Evolutionary conservation across 2,888 invertebrate species (phyloP).

Genomic region (Chalcis sispes): DNA sequence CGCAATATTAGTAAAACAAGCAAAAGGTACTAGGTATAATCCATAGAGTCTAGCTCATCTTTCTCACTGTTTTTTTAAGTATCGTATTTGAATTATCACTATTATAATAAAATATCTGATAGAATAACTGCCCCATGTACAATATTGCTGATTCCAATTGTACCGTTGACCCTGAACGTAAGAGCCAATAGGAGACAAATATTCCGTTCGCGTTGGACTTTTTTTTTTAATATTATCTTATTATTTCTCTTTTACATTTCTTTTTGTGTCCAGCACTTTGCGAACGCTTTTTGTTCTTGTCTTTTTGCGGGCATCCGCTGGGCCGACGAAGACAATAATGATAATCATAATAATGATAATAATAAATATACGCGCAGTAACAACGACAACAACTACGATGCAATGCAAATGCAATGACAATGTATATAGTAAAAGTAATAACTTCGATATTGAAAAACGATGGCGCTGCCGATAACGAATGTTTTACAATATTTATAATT

Average conservation of each 20-base stretch:
- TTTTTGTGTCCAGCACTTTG: slow-evolving; percentile 4
- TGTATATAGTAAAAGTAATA: slow-evolving; percentile 43
- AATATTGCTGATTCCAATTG: slow-evolving; percentile 62
- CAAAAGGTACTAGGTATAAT: slow-evolving; percentile 62
- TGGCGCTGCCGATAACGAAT: slow-evolving; percentile 23
- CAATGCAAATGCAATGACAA: slow-evolving; percentile 38
- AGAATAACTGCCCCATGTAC: slow-evolving; percentile 64
- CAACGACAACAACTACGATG: slow-evolving; percentile 51
- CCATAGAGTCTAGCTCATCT: slow-evolving; percentile 62
- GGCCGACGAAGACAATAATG: slow-evolving; percentile 47
- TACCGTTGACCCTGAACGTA: slow-evolving; percentile 57
- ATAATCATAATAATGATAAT: slow-evolving; percentile 31
- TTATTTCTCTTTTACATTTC: slow-evolving; percentile 14
- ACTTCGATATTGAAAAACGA: slow-evolving; percentile 5
- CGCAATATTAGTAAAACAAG: slow-evolving; percentile 66
- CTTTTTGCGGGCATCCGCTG: slow-evolving; percentile 34
- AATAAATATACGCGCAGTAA: slow-evolving; percentile 44
- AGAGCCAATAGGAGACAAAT: slow-evolving; percentile 47
- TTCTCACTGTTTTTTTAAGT: slow-evolving; percentile 59
- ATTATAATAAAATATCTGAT: slow-evolving; percentile 66
- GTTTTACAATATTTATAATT: slow-evolving; percentile 44
- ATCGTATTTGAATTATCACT: slow-evolving; percentile 65
- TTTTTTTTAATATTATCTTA: slow-evolving; percentile 4
- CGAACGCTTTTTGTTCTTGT: slow-evolving; percentile 22
- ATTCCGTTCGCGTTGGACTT: slow-evolving; percentile 48